Conservation (phyloP, 2,888 invertebrate genomes). For the Emmelina monodactyla region DNA sequence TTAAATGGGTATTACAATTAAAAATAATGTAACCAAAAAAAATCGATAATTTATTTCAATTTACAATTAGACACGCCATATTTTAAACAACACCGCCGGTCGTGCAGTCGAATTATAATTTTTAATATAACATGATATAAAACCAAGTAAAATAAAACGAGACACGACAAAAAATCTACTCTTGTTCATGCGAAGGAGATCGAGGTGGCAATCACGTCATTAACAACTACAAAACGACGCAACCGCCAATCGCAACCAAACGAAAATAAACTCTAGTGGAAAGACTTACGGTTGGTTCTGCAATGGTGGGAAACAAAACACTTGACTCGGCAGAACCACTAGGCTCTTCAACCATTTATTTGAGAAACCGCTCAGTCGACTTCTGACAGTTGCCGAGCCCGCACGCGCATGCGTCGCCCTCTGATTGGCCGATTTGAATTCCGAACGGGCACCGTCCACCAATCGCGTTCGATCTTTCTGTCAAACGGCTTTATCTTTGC, state of each 20-base stretch:
- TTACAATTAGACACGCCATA: too few species aligned
- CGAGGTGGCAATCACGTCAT: constrained; percentile 39
- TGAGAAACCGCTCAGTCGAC: constrained; percentile 50
- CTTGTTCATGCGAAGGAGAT: constrained; percentile 57
- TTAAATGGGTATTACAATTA: too few species aligned
- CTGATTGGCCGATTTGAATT: constrained; percentile 43
- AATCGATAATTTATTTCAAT: too few species aligned
- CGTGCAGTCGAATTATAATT: too few species aligned
- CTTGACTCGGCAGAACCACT: constrained; percentile 50
- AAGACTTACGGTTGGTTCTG: fast-evolving
- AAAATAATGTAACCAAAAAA: too few species aligned
- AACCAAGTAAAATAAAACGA: constrained; percentile 30
- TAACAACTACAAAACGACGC: constrained; percentile 19
- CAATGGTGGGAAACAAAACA: constrained; percentile 19
- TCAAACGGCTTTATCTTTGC: constrained; percentile 45
- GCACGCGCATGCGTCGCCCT: constrained; percentile 35
- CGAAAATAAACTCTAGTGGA: constrained; percentile 14
- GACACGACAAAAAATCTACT: constrained; percentile 47
- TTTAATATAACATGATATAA: too few species aligned
- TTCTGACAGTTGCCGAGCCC: constrained; percentile 39
- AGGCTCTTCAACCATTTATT: constrained; percentile 46
- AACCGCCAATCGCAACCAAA: constrained; percentile 14
- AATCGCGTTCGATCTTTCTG: constrained; percentile 54
- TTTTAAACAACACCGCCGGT: too few species aligned
- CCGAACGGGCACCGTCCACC: constrained; percentile 44